Conservation (phyloP, 2,888 invertebrate genomes). For the Polydrusus tereticollis region DNA sequence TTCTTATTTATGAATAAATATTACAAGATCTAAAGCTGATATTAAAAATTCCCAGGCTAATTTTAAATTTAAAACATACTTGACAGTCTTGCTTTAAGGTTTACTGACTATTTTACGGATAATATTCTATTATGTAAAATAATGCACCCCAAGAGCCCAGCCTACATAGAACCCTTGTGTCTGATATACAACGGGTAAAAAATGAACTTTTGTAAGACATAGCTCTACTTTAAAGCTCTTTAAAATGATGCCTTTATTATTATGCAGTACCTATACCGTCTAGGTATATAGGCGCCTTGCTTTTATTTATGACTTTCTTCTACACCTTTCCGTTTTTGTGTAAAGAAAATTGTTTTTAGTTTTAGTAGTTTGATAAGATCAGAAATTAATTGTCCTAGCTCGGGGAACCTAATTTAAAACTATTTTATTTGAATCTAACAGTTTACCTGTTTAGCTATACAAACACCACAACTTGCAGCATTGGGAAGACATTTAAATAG, state of each 20-base stretch:
- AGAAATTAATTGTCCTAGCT: background rate
- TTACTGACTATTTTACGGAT: slow-evolving; percentile 9
- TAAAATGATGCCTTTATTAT: background rate
- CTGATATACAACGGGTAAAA: slow-evolving; percentile 21
- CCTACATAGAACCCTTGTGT: slow-evolving; percentile 16
- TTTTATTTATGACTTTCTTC: too few relatives aligned
- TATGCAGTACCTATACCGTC: too few relatives aligned
- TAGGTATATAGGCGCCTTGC: too few relatives aligned
- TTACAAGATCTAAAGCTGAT: background rate
- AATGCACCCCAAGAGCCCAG: slow-evolving; percentile 18
- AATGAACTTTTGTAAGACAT: slow-evolving; percentile 4
- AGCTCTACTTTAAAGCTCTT: background rate
- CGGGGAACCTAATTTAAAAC: background rate
- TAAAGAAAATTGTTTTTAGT: too few relatives aligned
- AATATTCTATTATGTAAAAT: slow-evolving; percentile 30
- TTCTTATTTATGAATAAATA: too few relatives aligned
- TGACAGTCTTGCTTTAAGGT: slow-evolving; percentile 9
- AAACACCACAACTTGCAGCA: background rate
- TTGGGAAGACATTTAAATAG: slow-evolving; percentile 7
- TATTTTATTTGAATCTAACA: background rate
- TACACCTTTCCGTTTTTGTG: too few relatives aligned
- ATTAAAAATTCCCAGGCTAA: background rate
- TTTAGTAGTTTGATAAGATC: background rate
- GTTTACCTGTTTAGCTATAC: background rate
- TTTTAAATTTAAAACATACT: slow-evolving; percentile 21